Evolutionary conservation across 64 coral and sea anemone species (phyloP), one percentile per base, ranked within the genome.

Genomic region (Pachyseris speciosa): DNA sequence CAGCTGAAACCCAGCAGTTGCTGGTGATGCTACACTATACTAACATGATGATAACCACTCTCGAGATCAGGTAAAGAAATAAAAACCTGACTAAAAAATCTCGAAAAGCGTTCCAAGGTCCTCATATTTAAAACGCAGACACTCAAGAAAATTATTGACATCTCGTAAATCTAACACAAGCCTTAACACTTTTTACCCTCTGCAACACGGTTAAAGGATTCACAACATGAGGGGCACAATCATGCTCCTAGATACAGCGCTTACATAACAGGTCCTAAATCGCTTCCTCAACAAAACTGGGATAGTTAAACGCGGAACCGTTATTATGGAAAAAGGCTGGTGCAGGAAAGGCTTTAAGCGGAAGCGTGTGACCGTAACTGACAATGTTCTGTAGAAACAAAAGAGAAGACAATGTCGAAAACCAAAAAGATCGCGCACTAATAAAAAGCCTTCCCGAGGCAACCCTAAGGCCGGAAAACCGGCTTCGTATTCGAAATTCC

Each of bases 151-250:
- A 68, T 2, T 39, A 87, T n/a, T 87, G 38, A 93, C 40, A 36
- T 93, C 72, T 48, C 72, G 75, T 11, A 87, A 69, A 79, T 93
- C 91, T 12, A 93, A 78, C 12, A 93, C 91, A 33, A 87, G 33
- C 2, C 91, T 37, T 1, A 93, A n/a, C n/a, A 63, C 34, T 88
- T 94, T 50, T 88, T 83, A 11, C 85, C 85, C 24, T 94, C 85
- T 30, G 92, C 92, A 69, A 88, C 92, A 48, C n/a, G n/a, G 92
- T 83, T 37, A 94, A 50, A 52, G 86, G 92, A 74, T 89, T 89
- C 28, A 89, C 76, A 73, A 76, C 86, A 44, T 47, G 72, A 17
- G 40, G 91, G 12, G 74, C 12, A 48, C 26, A 26, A 48, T 41
- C 42, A 78, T 83, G 75, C 75, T 94, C 85, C 0, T 67, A 48